A percentile compares a stretch with the other conserved stretches of the same genome.
These are phyloP conservation scores for Gorsachius magnificus DNA, from an alignment of 2,797 vertebrate species.

Conservation along the genomic window DNA sequence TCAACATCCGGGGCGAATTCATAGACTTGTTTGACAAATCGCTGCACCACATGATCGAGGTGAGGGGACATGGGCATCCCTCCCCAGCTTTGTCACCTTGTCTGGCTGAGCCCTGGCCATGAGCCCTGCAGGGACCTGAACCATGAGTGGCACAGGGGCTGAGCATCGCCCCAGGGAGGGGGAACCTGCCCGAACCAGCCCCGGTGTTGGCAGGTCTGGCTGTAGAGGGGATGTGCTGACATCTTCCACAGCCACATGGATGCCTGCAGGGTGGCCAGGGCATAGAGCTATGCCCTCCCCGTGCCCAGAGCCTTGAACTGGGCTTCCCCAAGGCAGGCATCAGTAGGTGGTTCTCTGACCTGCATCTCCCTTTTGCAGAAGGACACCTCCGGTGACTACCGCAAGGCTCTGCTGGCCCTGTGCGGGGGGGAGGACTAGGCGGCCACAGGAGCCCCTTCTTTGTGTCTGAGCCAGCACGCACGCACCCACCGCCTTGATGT, in stretches of 20 bases:
- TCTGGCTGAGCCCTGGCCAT: not conserved
- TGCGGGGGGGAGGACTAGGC: constrained; percentile 88
- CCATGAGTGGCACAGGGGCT: not conserved
- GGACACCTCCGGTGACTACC: constrained; percentile 95
- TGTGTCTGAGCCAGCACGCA: constrained; percentile 45
- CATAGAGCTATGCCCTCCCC: not conserved
- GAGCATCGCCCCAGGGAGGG: not conserved
- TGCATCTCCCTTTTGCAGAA: constrained; percentile 76
- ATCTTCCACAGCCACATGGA: not conserved
- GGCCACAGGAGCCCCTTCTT: not conserved
- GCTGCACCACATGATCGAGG: constrained; percentile 93
- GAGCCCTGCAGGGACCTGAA: not conserved
- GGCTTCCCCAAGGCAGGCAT: not conserved
- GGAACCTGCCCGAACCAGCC: not conserved
- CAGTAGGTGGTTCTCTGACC: not conserved
- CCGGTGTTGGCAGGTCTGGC: not conserved
- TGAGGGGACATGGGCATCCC: constrained; percentile 29
- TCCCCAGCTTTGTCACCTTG: not conserved
- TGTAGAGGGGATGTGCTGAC: not conserved
- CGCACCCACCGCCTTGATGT: constrained; percentile 45
- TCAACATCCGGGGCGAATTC: constrained; percentile 93
- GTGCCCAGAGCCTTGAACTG: not conserved
- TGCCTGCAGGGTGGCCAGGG: not conserved
- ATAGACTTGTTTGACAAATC: constrained; percentile 89
- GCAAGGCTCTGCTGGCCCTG: constrained; percentile 88